Conservation (phyloP, 2,888 invertebrate species). For the Pollenia griseotomentosa region DNA sequence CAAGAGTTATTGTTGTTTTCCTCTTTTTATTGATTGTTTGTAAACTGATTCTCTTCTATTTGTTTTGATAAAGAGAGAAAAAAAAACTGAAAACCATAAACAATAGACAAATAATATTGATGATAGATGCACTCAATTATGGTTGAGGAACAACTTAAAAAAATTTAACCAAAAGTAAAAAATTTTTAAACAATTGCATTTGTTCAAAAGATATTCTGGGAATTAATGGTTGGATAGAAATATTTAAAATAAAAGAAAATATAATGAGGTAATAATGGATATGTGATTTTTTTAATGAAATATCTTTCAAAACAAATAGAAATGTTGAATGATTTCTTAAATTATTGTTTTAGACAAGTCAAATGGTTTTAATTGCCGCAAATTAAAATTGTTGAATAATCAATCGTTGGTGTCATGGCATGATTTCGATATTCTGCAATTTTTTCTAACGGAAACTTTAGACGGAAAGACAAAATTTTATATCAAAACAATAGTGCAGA, state of each 20-base stretch:
- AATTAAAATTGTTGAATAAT: slow-evolving; percentile 2
- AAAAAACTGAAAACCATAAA: slow-evolving; percentile 49
- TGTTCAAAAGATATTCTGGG: slow-evolving; percentile 50
- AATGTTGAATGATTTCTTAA: slow-evolving; percentile 44
- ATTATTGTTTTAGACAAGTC: background rate
- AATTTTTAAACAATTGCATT: slow-evolving; percentile 38
- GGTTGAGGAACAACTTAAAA: slow-evolving; percentile 46
- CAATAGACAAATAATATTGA: slow-evolving; percentile 66
- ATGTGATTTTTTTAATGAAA: slow-evolving; percentile 1
- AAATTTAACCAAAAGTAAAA: background rate
- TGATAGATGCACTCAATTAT: slow-evolving; percentile 66
- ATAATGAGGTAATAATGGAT: slow-evolving; percentile 37
- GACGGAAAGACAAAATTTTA: too few species aligned
- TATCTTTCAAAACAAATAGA: slow-evolving; percentile 1
- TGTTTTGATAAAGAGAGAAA: background rate
- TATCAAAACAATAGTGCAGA: too few species aligned
- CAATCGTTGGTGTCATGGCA: background rate
- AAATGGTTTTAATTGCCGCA: slow-evolving; percentile 32
- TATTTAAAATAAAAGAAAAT: slow-evolving; percentile 17
- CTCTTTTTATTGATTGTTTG: slow-evolving; percentile 48
- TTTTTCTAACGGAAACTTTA: too few species aligned
- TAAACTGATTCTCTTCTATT: slow-evolving; percentile 54
- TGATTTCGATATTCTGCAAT: background rate
- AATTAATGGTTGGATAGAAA: slow-evolving; percentile 10
- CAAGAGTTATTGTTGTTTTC: slow-evolving; percentile 59